Evolutionary conservation across 2,113 vertebrate genomes (phyloP).

Genomic region (Gulo gulo): DNA sequence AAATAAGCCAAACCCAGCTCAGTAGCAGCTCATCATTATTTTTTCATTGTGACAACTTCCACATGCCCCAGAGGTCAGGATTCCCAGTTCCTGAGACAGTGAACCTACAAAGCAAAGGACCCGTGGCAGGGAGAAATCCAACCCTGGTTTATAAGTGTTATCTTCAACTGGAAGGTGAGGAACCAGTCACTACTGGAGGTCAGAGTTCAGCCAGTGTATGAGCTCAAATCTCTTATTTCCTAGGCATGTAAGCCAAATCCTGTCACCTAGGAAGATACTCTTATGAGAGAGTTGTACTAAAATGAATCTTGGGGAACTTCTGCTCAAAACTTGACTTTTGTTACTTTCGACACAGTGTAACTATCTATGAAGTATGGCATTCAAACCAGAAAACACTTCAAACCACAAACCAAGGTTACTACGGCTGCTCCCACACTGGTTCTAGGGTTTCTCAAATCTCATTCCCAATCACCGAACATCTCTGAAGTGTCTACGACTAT

Average conservation of each 20-base stretch:
- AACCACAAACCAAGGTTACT: background rate
- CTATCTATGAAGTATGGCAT: conserved; percentile 16
- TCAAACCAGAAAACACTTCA: conserved; percentile 50
- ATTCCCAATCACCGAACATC: background rate
- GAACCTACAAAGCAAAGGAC: background rate
- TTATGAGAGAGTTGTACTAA: background rate
- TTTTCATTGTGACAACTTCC: background rate
- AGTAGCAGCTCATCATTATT: background rate
- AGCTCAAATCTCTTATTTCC: background rate
- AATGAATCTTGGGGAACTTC: background rate
- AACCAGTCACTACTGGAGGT: background rate
- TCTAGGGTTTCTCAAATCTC: background rate
- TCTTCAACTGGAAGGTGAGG: background rate
- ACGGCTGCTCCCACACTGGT: rapidly evolving
- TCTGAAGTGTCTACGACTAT: background rate
- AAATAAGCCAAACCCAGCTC: background rate
- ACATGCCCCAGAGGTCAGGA: background rate
- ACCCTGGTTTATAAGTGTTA: too few relatives aligned
- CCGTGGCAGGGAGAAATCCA: background rate
- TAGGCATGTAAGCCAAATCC: background rate
- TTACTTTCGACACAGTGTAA: background rate
- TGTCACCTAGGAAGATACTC: background rate
- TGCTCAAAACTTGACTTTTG: background rate
- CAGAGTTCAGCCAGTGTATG: background rate
- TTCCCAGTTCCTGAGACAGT: background rate